Base-by-base conservation (phyloP, 2,888 invertebrate genomes). In the Metellina segmentata region DNA sequence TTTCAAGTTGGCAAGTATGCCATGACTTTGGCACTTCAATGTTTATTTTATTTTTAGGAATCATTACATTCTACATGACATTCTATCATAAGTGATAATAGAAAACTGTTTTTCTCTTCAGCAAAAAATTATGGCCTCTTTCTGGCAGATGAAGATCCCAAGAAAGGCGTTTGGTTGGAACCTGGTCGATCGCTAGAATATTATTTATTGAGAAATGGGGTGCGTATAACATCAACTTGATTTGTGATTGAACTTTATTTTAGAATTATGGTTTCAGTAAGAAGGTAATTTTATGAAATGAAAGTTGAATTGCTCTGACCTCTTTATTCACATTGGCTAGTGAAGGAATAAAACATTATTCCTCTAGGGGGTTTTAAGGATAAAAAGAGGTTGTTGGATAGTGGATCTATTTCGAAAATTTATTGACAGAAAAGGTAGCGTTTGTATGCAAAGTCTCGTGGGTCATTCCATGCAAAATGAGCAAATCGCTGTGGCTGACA, bases 101-200 rank as follows among this genome's bases (percentile, higher is more conserved):
- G 9, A 4, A 74, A 34, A 19, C 13, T 52, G n/a, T 69, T 69
- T 51, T 34, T 69, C 19, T 81, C 8, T 95, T 92, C 96, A 98
- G 98, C 98, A 6, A 98, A 98, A 96, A 99, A 99, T 95, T 99
- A 98, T 96, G 99, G 99, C 1, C 96, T 99, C 52, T 99, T 99
- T 96, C 96, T 99, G 94, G 97, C 99, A 81, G 99, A 99, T 94
- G 99, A 99, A 94, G 99, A 99, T 95, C 97, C 97, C 94, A 98
- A 98, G 95, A 98, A 98, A 94, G 98, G 99, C 53, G 98, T 99
- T 89, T 99, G 99, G 99, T 96, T 99, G 94, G 99, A 99, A 95
- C 97, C 98, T 16, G 98, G 97, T 19, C 96, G 99, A 93, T 97
- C 97, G 94, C 96, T 99, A 94, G 99, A 99, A 95, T 99, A 99